phyloP scores from a whole-genome alignment of 2,797 vertebrate genomes.

The Myotis pilosus region DNA sequence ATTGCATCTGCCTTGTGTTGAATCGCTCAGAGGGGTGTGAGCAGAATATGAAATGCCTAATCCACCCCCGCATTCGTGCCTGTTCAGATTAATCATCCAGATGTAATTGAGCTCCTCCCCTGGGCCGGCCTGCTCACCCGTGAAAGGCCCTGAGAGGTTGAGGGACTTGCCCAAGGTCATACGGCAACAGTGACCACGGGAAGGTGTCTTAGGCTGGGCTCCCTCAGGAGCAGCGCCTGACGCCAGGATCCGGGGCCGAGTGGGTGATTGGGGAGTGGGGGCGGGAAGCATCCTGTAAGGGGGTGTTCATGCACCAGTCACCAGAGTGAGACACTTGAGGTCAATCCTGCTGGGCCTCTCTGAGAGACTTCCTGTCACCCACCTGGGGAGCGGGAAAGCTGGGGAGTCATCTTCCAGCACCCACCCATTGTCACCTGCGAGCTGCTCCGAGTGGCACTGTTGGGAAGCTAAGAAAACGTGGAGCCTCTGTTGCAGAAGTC shows the following conservation, averaged over 20 bases:
- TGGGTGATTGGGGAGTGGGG: background rate
- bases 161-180: conserved; percentile 28
- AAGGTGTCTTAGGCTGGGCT: background rate
- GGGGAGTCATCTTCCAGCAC: background rate
- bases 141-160: background rate
- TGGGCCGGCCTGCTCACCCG: background rate
- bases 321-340: background rate
- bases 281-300: background rate
- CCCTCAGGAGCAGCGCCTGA: background rate
- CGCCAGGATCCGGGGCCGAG: background rate
- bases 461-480: background rate
- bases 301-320: background rate
- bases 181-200: background rate
- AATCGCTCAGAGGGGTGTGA: background rate
- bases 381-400: background rate
- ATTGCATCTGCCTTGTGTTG: background rate
- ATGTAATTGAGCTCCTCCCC: background rate
- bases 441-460: background rate
- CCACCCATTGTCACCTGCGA: background rate
- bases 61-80: background rate
- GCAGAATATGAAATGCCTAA: background rate
- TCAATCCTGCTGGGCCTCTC: background rate
- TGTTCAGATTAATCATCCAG: background rate
- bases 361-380: background rate
- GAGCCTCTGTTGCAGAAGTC: background rate